phyloP scores from a whole-genome alignment of 2,797 vertebrate genomes.

The Gadopsis bispinosus region DNA sequence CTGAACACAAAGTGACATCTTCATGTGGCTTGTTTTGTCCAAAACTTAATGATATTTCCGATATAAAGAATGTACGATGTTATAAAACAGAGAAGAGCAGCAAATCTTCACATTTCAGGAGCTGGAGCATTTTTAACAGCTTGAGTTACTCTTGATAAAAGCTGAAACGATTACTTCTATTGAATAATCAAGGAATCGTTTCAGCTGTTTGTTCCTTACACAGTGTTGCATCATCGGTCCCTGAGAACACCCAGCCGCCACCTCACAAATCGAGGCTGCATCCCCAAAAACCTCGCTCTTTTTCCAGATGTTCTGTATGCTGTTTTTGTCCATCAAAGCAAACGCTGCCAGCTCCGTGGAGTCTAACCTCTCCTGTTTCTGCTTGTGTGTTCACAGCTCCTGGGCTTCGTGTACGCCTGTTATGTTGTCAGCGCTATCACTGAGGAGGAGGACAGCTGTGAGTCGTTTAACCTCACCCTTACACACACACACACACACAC shows the following conservation, averaged over 20 bases:
- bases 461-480: slow-evolving; percentile 77
- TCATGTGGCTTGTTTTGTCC: not conserved
- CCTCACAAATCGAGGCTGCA: not conserved
- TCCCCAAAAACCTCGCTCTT: not conserved
- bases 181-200: not conserved
- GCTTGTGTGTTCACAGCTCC: slow-evolving; percentile 86
- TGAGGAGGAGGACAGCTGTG: slow-evolving; percentile 95
- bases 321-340: slow-evolving; percentile 18
- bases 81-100: not conserved
- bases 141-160: not conserved
- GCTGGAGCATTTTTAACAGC: not conserved
- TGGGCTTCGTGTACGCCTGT: slow-evolving; percentile 91
- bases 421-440: slow-evolving; percentile 92
- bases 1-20: too few species aligned
- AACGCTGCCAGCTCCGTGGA: slow-evolving; percentile 15
- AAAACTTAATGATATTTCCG: not conserved
- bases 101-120: not conserved
- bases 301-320: slow-evolving; percentile 34
- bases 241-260: not conserved
- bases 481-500: slow-evolving; percentile 38
- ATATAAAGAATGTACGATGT: not conserved
- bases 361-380: slow-evolving; percentile 58
- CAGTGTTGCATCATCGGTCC: slow-evolving; percentile 32
- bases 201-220: slow-evolving; percentile 1
- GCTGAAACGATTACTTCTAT: not conserved